phyloP scores from a whole-genome alignment of 2,113 vertebrate genomes.

The Amia ocellicauda region DNA sequence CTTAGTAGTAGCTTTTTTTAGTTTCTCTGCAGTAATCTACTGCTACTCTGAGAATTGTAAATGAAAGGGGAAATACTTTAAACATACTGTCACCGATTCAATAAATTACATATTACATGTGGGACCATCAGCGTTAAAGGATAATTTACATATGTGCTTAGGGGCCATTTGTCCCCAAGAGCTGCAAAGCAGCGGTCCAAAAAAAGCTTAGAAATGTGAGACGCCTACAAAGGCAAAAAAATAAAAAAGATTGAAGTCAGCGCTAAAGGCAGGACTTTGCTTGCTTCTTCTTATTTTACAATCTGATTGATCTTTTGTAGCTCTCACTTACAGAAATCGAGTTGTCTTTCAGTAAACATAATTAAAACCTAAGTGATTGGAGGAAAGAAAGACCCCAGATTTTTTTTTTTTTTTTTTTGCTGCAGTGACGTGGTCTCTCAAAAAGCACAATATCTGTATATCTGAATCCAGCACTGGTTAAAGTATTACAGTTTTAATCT shows the following conservation, averaged over 20 bases:
- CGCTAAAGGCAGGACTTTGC: not conserved
- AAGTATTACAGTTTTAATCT: no score
- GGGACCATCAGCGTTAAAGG: constrained; percentile 30
- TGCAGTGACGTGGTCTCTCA: no score
- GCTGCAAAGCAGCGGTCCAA: constrained; percentile 8
- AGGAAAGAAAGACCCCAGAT: no score
- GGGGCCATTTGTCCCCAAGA: constrained; percentile 35
- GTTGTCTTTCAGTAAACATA: not conserved
- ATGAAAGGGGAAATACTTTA: constrained; percentile 22
- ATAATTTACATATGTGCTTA: constrained; percentile 37
- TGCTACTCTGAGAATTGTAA: constrained; percentile 15
- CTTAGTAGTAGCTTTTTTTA: constrained; percentile 28
- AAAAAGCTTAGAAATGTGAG: constrained; percentile 6
- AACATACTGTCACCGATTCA: not conserved
- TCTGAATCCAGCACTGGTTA: no score
- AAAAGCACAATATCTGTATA: no score
- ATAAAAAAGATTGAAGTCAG: constrained; percentile 20
- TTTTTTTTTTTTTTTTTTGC: no score
- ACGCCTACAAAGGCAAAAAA: constrained; percentile 34
- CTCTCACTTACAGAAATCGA: not conserved
- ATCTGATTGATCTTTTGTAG: not conserved
- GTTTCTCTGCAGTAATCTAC: constrained; percentile 14
- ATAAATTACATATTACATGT: constrained; percentile 25
- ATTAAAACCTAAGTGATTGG: not conserved
- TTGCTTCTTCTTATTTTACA: not conserved